Conservation (phyloP, 1,140 invertebrate species). For the Cherax destructor region DNA sequence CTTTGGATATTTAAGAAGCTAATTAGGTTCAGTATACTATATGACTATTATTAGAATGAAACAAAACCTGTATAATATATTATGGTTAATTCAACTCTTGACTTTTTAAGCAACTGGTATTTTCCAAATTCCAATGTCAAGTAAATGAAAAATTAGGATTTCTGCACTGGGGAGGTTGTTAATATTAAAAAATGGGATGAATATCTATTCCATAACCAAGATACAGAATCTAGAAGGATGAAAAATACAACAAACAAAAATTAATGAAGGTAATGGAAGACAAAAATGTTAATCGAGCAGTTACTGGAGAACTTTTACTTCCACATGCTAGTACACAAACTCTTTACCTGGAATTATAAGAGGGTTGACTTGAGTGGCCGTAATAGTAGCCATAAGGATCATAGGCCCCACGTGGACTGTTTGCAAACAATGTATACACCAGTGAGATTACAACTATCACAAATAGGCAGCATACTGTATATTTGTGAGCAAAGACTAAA, state of each 20-base stretch:
- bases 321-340: constrained; percentile 44
- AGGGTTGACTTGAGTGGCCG: constrained; percentile 47
- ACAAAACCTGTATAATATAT: neutral
- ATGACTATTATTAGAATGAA: neutral
- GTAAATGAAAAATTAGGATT: neutral
- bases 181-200: neutral
- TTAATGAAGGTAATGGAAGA: neutral
- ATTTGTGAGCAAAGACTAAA: neutral
- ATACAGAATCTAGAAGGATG: neutral
- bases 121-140: neutral
- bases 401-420: constrained; percentile 60
- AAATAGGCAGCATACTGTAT: constrained; percentile 8
- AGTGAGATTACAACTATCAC: constrained; percentile 22
- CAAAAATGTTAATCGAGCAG: constrained; percentile 3
- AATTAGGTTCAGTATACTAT: neutral
- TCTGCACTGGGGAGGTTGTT: neutral
- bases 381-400: constrained; percentile 64
- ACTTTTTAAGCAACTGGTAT: neutral
- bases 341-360: constrained; percentile 60
- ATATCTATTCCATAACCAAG: neutral
- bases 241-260: neutral
- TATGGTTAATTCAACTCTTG: neutral
- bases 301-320: neutral
- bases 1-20: neutral
- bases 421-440: constrained; percentile 28